Evolutionary conservation across 1,140 invertebrate species (phyloP), one percentile per base, ranked within the genome.

Genomic region (Zaprionus tsacasi): DNA sequence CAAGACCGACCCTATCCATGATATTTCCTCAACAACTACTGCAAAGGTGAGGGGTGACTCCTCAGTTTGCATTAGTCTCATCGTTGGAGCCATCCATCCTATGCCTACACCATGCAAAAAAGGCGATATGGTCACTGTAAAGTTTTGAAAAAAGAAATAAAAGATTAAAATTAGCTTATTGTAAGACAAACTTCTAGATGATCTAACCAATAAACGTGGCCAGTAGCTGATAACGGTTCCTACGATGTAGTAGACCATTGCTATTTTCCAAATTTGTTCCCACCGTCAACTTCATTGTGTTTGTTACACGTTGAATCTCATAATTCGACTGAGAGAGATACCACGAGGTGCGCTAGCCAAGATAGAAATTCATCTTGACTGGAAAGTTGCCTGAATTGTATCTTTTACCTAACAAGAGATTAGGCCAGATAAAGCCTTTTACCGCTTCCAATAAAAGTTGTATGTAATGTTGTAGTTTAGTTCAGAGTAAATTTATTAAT

Each of bases 1-100:
- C 10, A 78, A 40, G 0, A 92, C 30, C 0, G 91, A 92, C 6
- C 82, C 91, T 11, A 93, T 81, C 81, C 89, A 91, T 12, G 92
- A 93, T 0, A 82, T 56, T 70, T 93, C 70, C 12, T 72, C 56
- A 8, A 77, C 71, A 10, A 72, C 60, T 1, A 92, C 64, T 10
- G 65, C 59, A 33, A 81, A 89, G 8, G 30, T 25, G 1, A 93
- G 59, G 0, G 93, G 93, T 0, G 92, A 86, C 1, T 82, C 50
- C 0, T 74, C 59, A 0, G 92, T 91, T 66, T 93, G 92, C 5
- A 93, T 67, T 0, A 91, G 68, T 25, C 87, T 77, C 21, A 91
- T 88, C 57, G 91, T 92, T 1, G 93, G 93, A 1, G 92, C 93
- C 59, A 93, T 76, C 93, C 93, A 93, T 6, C 92, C 93, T 8